A percentile compares a stretch with the other conserved stretches of the same genome.
Conservation (phyloP, 2,797 vertebrate species). For the Miopithecus talapoin region DNA sequence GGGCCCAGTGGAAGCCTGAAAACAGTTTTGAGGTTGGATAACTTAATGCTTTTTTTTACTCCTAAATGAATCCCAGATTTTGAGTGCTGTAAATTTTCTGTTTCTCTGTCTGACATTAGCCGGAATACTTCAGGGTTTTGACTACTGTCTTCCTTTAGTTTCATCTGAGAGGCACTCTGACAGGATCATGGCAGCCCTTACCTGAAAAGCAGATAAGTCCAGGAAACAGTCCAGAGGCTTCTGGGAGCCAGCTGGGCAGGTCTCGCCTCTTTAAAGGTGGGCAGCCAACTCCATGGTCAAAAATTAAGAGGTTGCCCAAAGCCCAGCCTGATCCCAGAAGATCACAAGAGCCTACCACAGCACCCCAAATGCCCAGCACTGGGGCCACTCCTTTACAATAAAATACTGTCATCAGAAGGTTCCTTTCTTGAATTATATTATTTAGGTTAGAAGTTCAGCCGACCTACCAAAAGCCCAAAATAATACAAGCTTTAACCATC, state of each 20-base stretch:
- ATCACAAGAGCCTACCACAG: not conserved
- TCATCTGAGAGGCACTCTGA: not conserved
- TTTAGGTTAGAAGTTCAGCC: not conserved
- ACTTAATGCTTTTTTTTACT: conserved; percentile 30
- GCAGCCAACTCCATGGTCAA: not conserved
- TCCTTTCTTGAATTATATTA: not conserved
- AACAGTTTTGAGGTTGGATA: conserved; percentile 63
- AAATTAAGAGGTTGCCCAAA: not conserved
- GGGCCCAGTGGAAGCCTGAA: conserved; percentile 45
- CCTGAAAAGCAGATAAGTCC: not conserved
- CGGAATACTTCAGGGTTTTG: not conserved
- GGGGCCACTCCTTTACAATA: not conserved
- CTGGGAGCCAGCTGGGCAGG: not conserved
- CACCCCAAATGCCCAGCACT: not conserved
- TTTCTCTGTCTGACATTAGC: not conserved
- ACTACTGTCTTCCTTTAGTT: not conserved
- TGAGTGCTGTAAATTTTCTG: conserved; percentile 48
- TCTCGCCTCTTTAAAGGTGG: not conserved
- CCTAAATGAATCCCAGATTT: conserved; percentile 60
- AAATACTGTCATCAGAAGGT: not conserved
- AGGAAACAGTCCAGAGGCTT: not conserved
- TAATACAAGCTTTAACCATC: not conserved
- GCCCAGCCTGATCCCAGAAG: too few relatives aligned
- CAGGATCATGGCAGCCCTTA: not conserved
- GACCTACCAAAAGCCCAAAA: conserved; percentile 42